These are phyloP conservation scores for Pelmatolapia mariae DNA, from an alignment of 2,113 vertebrate species.

Conservation along the genomic window DNA sequence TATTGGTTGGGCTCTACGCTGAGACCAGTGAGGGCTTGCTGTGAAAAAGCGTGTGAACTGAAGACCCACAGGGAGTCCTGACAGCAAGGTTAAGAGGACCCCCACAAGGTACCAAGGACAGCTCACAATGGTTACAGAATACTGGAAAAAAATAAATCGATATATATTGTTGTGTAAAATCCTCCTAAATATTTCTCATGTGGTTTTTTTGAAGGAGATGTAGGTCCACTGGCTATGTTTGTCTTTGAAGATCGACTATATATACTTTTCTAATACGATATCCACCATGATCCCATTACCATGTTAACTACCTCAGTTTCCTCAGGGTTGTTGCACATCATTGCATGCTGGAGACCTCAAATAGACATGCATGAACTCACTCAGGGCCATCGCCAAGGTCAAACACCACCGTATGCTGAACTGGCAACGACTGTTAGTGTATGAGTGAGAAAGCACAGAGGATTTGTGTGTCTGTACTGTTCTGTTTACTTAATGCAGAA, in stretches of 20 bases:
- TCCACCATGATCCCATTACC: background rate
- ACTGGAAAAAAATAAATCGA: background rate
- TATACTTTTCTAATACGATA: background rate
- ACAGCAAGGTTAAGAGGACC: slow-evolving; percentile 9
- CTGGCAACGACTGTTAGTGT: background rate
- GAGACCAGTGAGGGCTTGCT: background rate
- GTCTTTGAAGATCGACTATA: background rate
- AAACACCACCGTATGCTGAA: background rate
- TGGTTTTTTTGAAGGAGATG: background rate
- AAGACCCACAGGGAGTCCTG: background rate
- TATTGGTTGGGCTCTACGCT: background rate
- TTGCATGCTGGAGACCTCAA: background rate
- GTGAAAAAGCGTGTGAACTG: slow-evolving; percentile 10
- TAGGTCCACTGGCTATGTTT: background rate
- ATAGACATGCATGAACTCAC: background rate
- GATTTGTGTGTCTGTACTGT: background rate
- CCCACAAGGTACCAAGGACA: background rate
- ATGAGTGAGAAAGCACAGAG: background rate
- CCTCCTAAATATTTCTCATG: background rate
- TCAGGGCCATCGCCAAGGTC: background rate
- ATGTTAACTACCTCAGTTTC: background rate
- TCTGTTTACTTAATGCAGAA: background rate
- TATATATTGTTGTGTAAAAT: background rate
- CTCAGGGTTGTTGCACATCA: slow-evolving; percentile 10
- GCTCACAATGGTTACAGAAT: background rate